These are phyloP conservation scores for Stichodactyla mertensii DNA, from an alignment of 64 coral and sea anemone genomes.

Conservation along the genomic window DNA sequence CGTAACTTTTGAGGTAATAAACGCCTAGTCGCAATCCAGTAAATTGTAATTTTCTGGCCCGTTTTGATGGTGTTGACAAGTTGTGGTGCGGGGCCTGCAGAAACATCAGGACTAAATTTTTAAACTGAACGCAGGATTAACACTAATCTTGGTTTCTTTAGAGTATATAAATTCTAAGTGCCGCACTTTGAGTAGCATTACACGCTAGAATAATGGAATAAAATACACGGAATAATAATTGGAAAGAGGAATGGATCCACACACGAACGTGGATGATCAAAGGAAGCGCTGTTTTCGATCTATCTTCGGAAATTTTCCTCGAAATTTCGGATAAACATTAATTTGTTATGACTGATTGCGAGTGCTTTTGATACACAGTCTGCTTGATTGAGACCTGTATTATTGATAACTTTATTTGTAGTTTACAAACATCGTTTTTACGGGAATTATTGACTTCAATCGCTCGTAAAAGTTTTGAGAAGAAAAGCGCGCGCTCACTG, in stretches of 20 bases:
- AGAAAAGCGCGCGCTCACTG: background rate
- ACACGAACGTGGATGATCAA: background rate
- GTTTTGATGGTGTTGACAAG: conserved; percentile 11
- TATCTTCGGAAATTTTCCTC: background rate
- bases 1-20: conserved; percentile 12
- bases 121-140: conserved; percentile 9
- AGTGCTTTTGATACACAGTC: background rate
- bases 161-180: conserved; percentile 7
- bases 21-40: background rate
- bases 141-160: background rate
- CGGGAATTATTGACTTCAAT: conserved; percentile 1
- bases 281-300: background rate
- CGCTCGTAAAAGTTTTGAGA: background rate
- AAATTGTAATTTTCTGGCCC: conserved; percentile 5
- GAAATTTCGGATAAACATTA: background rate
- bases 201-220: conserved; percentile 12
- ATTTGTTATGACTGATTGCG: background rate
- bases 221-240: background rate
- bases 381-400: background rate
- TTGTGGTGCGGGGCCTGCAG: background rate
- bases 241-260: background rate
- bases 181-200: background rate
- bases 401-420: conserved; percentile 2
- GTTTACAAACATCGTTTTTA: background rate
- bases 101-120: background rate